phyloP scores from a whole-genome alignment of 2,888 invertebrate species.

The Mimumesa dahlbomi region DNA sequence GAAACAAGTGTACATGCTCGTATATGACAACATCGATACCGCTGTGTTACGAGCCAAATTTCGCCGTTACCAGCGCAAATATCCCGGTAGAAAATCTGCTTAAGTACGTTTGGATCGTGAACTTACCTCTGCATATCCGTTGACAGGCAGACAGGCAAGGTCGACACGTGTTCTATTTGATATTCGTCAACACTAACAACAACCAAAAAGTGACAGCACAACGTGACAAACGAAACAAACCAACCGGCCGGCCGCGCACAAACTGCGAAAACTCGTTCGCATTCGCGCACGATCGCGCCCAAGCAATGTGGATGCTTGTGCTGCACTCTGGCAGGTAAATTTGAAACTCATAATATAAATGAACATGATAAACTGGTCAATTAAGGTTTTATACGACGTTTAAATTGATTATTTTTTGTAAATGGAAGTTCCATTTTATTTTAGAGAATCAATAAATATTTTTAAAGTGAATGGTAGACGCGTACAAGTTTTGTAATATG shows the following conservation, averaged over 20 bases:
- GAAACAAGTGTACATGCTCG: conserved; percentile 21
- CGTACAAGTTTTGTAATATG: not conserved
- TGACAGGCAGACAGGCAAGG: not conserved
- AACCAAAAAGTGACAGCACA: conserved; percentile 30
- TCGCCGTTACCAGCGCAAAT: conserved; percentile 4
- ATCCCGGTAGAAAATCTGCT: not conserved
- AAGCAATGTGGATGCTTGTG: not conserved
- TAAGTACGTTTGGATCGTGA: not conserved
- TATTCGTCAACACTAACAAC: conserved; percentile 32
- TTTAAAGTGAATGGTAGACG: not conserved
- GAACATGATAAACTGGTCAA: too few species aligned
- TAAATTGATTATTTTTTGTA: too few species aligned
- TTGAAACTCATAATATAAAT: too few species aligned
- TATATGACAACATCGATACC: conserved; percentile 23
- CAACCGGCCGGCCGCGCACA: conserved; percentile 61
- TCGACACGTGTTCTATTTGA: conserved; percentile 29
- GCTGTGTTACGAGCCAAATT: not conserved
- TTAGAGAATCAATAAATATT: too few species aligned
- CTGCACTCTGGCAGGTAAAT: conserved; percentile 22
- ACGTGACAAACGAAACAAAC: conserved; percentile 49
- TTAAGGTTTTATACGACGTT: too few species aligned
- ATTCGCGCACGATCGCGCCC: conserved; percentile 52
- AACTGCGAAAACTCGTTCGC: conserved; percentile 53
- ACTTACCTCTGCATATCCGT: conserved; percentile 37
- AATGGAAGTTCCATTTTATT: not conserved